A percentile compares a stretch with the other conserved stretches of the same genome.
Conservation (phyloP, 2,888 invertebrate species). For the Oasisia sp. region DNA sequence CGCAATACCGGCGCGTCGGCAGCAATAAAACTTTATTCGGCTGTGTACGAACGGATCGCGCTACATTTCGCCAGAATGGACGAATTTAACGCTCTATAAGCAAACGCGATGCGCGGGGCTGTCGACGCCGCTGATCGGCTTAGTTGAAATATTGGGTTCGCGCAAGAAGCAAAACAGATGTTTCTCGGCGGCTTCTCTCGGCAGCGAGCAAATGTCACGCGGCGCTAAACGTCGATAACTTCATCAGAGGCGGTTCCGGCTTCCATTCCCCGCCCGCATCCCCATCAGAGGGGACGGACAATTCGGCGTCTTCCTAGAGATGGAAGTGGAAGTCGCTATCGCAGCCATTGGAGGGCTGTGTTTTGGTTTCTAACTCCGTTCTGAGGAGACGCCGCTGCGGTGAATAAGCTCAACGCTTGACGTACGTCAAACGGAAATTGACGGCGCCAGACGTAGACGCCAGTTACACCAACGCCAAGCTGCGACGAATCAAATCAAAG, state of each 20-base stretch:
- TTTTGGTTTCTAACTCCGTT: background rate
- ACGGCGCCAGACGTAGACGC: background rate
- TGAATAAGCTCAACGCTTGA: background rate
- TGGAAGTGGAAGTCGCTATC: background rate
- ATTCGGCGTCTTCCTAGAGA: background rate
- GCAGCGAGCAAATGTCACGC: background rate
- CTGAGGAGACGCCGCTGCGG: background rate
- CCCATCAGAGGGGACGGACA: background rate
- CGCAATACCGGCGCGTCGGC: background rate
- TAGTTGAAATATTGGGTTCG: background rate
- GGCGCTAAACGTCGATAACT: background rate
- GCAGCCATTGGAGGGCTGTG: background rate
- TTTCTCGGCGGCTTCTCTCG: background rate
- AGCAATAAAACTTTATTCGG: background rate
- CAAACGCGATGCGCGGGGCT: background rate
- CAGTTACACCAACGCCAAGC: background rate
- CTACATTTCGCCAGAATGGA: background rate
- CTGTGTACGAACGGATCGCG: background rate
- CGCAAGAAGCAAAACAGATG: background rate
- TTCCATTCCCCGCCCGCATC: background rate
- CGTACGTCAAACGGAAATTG: constrained; percentile 11
- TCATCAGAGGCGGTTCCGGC: background rate
- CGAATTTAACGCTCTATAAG: background rate
- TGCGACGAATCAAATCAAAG: background rate
- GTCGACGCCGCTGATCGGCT: background rate